Conservation (phyloP, 2,113 vertebrate species). For the Aphyosemion australe region DNA sequence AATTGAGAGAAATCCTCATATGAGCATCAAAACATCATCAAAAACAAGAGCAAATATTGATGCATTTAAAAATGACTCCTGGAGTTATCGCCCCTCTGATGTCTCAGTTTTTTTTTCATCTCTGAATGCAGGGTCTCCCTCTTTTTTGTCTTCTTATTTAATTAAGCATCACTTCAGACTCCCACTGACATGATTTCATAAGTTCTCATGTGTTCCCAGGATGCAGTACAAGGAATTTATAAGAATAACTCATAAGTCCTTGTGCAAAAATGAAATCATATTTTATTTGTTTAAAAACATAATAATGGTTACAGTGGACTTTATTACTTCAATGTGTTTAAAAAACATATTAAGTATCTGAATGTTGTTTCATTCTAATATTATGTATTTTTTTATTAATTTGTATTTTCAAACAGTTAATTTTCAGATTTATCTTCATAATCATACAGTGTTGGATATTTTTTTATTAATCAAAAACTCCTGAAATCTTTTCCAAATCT, state of each 20-base stretch:
- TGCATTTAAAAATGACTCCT: neutral
- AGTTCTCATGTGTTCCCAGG: neutral
- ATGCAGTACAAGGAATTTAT: conserved; percentile 4
- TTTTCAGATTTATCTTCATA: neutral
- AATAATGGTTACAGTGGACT: no score
- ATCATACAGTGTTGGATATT: neutral
- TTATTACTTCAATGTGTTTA: no score
- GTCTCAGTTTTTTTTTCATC: neutral
- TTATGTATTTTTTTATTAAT: no score
- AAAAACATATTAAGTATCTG: no score
- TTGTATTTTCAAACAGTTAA: no score
- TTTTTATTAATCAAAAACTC: neutral
- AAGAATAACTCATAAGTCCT: no score
- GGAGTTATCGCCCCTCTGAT: neutral
- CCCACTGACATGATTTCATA: neutral
- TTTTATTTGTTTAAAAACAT: neutral
- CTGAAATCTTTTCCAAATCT: neutral
- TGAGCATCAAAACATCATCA: no score
- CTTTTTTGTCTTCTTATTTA: neutral
- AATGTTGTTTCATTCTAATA: no score
- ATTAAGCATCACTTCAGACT: neutral
- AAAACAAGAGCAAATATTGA: no score
- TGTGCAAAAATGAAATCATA: neutral
- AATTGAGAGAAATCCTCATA: no score
- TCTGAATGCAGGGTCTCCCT: neutral